Evolutionary conservation across 1,140 invertebrate genomes (phyloP), one percentile per base, ranked within the genome.

Genomic region (Tetragnatha versicolor): DNA sequence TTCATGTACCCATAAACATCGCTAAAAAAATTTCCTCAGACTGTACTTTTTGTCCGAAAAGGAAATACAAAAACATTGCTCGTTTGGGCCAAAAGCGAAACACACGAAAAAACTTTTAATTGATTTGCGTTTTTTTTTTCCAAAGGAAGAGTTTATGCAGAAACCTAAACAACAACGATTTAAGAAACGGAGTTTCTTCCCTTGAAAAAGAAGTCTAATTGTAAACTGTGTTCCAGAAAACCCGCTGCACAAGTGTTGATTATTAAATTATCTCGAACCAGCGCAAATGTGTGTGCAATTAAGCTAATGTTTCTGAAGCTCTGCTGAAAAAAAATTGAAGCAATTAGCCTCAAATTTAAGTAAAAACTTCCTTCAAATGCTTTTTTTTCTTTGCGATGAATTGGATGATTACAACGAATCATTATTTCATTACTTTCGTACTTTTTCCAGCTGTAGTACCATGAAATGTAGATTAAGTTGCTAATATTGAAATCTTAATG

Each of bases 201-300:
- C 51, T 25, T 10, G 4, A 68, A 47, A 45, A 49, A 68, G 47
- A 33, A 51, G 51, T 12, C 45, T 68, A 51, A 68, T 51, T 49
- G 65, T 68, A 68, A 68, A 68, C 45, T 68, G 37, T 9, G 65
- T 51, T 68, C 20, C 9, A 33, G 65, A 31, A 51, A 68, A 68
- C 39, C 31, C 25, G n/a, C 47, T 45, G 49, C 22, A 29, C 45
- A 31, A 68, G 37, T 68, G 42, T 33, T 51, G 65, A 68, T 68
- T 47, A 68, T 68, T 68, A 68, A 68, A 68, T 68, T 68, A 68
- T 68, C 45, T 45, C n/a, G n/a, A 29, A 68, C 42, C 12, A 45
- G 33, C 20, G 45, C 49, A 51, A 68, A 49, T 68, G 29, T 12
- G 45, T 9, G 22, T 29, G 65, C 39, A 68, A 68, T 68, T 68